Evolutionary conservation across 2,113 vertebrate species (phyloP), one percentile per base, ranked within the genome.

Genomic region (Neotragus pygmaeus): DNA sequence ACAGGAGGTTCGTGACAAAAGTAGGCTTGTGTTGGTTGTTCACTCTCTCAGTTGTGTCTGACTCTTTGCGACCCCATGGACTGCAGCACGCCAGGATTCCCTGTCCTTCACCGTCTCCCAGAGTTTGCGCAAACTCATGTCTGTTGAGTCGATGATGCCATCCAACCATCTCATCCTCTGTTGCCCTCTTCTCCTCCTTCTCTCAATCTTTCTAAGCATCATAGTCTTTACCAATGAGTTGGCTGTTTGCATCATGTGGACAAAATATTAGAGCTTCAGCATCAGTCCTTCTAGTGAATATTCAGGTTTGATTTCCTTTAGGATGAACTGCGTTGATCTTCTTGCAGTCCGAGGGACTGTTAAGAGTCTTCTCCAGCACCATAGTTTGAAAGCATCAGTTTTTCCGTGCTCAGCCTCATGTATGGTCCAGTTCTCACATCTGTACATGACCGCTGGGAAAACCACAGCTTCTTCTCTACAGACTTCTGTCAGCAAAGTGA

Each of bases 351-450:
- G 2, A 13, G 19, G 36, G 10, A 25, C 36, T 73, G n/a, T 39
- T 36, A 73, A 73, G n/a, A 73, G 36, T 73, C 66, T 73, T 73
- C 36, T 39, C 66, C 19, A 73, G 21, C 5, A 23, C n/a, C 36
- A 25, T 12, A 3, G 10, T 73, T 73, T 39, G 21, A 73, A 73
- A 73, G 11, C 36, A 73, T 73, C 66, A 3, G 2, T 73, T 39
- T 36, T 73, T 73, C 1, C 0, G 21, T 3, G 0, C 21, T 73
- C 1, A 39, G 66, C n/a, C 19, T 73, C 21, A 39, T 70, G 23
- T 70, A 70, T 23, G n/a, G 10, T 23, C 66, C 66, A 39, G 5
- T 39, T 39, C 10, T 6, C 66, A 25, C 11, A 73, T 73, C 66
- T 73, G n/a, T 73, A 73, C 36, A 13, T 39, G 66, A 13, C 11